Conservation (phyloP, 1,140 invertebrate species). For the Papilio polyxenes region DNA sequence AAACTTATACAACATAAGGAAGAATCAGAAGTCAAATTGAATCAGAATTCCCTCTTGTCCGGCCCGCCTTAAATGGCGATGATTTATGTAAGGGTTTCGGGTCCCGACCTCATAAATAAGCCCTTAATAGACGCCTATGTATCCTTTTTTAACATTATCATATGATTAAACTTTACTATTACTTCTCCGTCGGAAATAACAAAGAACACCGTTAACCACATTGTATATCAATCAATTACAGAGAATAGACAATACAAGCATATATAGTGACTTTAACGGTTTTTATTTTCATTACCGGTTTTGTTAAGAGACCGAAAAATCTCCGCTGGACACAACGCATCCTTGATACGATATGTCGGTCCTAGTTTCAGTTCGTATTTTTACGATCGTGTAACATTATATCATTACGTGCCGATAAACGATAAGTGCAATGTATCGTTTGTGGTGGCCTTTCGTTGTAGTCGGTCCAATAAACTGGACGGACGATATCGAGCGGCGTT, state of each 20-base stretch:
- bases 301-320: not conserved
- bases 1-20: not conserved
- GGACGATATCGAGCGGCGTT: slow-evolving; percentile 68
- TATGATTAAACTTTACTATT: slow-evolving; percentile 28
- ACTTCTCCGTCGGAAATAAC: slow-evolving; percentile 19
- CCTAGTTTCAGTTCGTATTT: slow-evolving; percentile 61
- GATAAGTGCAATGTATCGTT: slow-evolving; percentile 70
- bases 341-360: not conserved
- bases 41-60: slow-evolving; percentile 41
- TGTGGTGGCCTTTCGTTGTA: slow-evolving; percentile 60
- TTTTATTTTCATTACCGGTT: slow-evolving; percentile 14
- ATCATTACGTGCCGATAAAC: slow-evolving; percentile 73
- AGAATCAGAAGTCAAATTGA: slow-evolving; percentile 34
- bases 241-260: slow-evolving; percentile 17
- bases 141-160: slow-evolving; percentile 26
- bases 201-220: slow-evolving; percentile 23
- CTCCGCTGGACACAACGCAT: not conserved
- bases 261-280: not conserved
- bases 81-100: slow-evolving; percentile 38
- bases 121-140: slow-evolving; percentile 20
- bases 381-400: slow-evolving; percentile 76
- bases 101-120: slow-evolving; percentile 24
- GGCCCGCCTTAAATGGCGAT: slow-evolving; percentile 32
- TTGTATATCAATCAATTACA: slow-evolving; percentile 20
- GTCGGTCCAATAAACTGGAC: slow-evolving; percentile 68